These are phyloP conservation scores for Galerucella calmariensis DNA, from an alignment of 2,888 invertebrate genomes.

Conservation along the genomic window DNA sequence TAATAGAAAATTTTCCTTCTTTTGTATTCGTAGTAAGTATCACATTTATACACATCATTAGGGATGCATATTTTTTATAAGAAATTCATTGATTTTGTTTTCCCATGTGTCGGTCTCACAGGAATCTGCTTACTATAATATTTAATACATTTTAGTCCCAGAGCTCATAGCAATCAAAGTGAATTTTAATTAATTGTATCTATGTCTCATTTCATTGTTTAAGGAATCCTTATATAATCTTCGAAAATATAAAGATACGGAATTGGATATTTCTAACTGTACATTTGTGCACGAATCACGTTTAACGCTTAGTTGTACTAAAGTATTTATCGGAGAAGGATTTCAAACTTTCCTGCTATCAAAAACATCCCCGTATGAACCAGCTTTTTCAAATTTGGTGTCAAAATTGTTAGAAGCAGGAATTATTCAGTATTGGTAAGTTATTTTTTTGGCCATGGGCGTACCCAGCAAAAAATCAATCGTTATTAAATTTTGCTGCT, in stretches of 20 bases:
- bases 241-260: background rate
- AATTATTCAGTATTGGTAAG: constrained; percentile 1
- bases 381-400: background rate
- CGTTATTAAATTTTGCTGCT: too few species aligned
- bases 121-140: too few species aligned
- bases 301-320: background rate
- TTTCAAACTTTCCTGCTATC: background rate
- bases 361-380: constrained; percentile 1
- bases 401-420: background rate
- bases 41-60: background rate
- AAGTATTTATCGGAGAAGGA: background rate
- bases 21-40: background rate
- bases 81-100: too few species aligned
- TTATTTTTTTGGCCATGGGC: too few species aligned
- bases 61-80: too few species aligned
- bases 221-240: background rate
- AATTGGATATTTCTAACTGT: background rate
- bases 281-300: background rate
- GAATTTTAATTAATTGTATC: too few species aligned
- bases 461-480: too few species aligned
- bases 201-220: background rate
- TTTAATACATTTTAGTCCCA: too few species aligned
- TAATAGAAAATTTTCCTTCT: background rate
- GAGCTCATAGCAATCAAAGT: too few species aligned
- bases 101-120: too few species aligned